Evolutionary conservation across 2,888 invertebrate genomes (phyloP), one percentile per base, ranked within the genome.

Genomic region (Patella caerulea): DNA sequence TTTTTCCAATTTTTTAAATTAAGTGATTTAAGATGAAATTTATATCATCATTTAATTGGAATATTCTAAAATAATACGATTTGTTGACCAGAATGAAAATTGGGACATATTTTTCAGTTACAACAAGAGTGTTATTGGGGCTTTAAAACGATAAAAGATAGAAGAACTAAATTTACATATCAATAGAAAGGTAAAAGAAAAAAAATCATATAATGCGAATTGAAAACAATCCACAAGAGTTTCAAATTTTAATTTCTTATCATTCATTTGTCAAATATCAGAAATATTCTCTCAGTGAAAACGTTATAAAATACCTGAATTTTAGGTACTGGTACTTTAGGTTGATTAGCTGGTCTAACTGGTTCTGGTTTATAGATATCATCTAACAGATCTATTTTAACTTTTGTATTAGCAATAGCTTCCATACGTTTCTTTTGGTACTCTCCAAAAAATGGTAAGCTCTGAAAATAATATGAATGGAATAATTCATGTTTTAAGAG

Each of bases 391-490:
- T 93, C 92, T 29, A 89, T 88, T 52, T 91, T 86, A 74, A 90
- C 84, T 83, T 94, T 93, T 45, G 92, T 84, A 80, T 93, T 91
- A 0, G 93, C 92, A 15, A 94, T 91, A 54, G 93, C 87, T 79
- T 94, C 93, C 88, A 97, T 95, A 3, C 97, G 94, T 88, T 95
- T 93, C 86, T 94, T 93, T 86, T 94, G 94, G 91, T 96, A 98
- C 0, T 94, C 94, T 2, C 99, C 99, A 91, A 99, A 98, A 90
- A 96, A 95, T 2, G 98, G 97, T 78, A 98, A 90, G 34, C 95
- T 94, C 96, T 45, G 45, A 45, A 45, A 45, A 45, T 9, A 45
- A 45, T 45, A 45, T 45, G 45, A 45, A 45, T 45, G 7, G 45
- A 45, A 45, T 45, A 45, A 45, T 45, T 45, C 45, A 45, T 45